Evolutionary conservation across 2,797 vertebrate species (phyloP).

Genomic region (Pangasius mekongensis): DNA sequence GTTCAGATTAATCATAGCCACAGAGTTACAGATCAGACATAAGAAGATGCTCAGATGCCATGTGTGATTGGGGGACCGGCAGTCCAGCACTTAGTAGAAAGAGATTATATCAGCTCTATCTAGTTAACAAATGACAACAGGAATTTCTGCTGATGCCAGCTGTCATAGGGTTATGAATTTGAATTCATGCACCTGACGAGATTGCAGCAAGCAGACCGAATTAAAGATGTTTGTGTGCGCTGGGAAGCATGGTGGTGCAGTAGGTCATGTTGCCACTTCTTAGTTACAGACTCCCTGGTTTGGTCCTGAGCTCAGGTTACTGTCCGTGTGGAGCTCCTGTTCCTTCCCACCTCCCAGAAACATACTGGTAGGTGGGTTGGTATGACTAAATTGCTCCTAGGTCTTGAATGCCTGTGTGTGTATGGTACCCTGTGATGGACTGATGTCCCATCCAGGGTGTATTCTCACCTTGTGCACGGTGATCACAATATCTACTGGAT

Average conservation of each 20-base stretch:
- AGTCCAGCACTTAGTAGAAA: neutral
- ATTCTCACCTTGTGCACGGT: neutral
- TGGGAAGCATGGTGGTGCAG: neutral
- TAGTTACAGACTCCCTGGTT: neutral
- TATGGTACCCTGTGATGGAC: neutral
- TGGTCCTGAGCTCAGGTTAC: neutral
- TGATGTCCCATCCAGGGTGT: neutral
- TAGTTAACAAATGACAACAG: neutral
- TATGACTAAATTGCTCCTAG: neutral
- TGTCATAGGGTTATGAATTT: neutral
- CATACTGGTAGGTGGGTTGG: neutral
- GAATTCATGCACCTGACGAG: neutral
- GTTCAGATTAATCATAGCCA: constrained; percentile 14
- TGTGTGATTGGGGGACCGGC: neutral
- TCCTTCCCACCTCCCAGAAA: neutral
- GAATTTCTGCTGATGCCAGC: neutral
- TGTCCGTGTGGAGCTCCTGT: neutral
- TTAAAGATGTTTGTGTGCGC: neutral
- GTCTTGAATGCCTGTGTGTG: neutral
- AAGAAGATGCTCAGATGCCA: constrained; percentile 12
- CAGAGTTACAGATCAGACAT: constrained; percentile 27
- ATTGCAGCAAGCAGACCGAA: neutral
- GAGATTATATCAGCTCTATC: neutral
- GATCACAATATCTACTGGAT: neutral
- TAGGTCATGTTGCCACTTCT: neutral